phyloP scores from a whole-genome alignment of 2,888 invertebrate genomes.

The Apamea crenata region DNA sequence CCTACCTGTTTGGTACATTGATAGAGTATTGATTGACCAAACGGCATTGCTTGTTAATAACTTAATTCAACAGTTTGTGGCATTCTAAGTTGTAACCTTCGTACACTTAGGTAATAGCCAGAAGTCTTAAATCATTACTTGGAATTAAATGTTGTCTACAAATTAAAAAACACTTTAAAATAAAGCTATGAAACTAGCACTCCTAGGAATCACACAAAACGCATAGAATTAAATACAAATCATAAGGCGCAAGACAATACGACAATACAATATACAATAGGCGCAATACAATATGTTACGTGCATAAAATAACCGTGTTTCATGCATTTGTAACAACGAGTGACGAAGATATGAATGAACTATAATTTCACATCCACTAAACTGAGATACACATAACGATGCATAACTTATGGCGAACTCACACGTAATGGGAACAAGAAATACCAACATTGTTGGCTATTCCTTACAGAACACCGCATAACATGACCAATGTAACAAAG shows the following conservation, averaged over 20 bases:
- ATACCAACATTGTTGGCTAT: slow-evolving; percentile 34
- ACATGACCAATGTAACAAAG: slow-evolving; percentile 40
- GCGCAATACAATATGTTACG: slow-evolving; percentile 10
- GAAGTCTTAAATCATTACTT: not conserved
- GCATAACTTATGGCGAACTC: slow-evolving; percentile 26
- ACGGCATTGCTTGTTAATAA: slow-evolving; percentile 4
- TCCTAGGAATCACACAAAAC: not conserved
- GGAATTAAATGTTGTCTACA: not conserved
- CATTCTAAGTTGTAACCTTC: not conserved
- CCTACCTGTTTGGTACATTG: slow-evolving; percentile 2
- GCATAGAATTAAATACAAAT: slow-evolving; percentile 7
- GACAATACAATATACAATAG: too few species aligned
- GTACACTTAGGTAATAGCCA: not conserved
- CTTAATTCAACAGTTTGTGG: too few species aligned
- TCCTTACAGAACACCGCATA: slow-evolving; percentile 41
- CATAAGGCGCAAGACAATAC: slow-evolving; percentile 11
- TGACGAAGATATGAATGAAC: slow-evolving; percentile 14
- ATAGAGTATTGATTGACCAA: slow-evolving; percentile 14
- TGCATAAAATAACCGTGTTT: slow-evolving; percentile 11
- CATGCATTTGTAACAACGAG: not conserved
- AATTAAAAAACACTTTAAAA: not conserved
- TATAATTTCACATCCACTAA: slow-evolving; percentile 24
- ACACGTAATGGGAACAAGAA: slow-evolving; percentile 46
- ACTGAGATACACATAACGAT: slow-evolving; percentile 19
- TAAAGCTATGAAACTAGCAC: not conserved